phyloP scores from a whole-genome alignment of 2,888 invertebrate species.

The Caenorhabditis sp. region DNA sequence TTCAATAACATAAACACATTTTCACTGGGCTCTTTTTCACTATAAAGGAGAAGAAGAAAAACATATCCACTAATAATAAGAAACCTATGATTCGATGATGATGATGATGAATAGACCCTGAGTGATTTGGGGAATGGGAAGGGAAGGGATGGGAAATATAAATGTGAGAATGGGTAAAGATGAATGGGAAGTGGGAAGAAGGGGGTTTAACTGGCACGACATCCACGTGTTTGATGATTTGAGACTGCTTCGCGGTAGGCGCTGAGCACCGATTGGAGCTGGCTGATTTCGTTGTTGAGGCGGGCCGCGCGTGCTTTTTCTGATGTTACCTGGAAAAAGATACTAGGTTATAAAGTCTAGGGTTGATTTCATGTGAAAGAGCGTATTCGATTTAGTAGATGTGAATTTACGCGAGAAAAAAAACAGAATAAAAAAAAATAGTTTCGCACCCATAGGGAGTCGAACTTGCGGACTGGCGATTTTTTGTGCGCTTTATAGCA shows the following conservation, averaged over 20 bases:
- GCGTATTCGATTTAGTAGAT: too few relatives aligned
- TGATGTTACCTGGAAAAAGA: slow-evolving; percentile 19
- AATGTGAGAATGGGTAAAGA: slow-evolving; percentile 4
- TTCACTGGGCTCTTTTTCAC: too few relatives aligned
- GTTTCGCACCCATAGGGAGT: too few relatives aligned
- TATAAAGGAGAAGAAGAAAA: neutral
- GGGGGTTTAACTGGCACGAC: neutral
- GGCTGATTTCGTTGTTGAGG: slow-evolving; percentile 21
- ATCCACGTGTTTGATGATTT: neutral
- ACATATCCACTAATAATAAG: neutral
- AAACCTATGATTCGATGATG: too few relatives aligned
- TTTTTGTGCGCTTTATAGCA: too few relatives aligned
- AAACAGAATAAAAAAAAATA: too few relatives aligned
- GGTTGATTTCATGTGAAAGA: too few relatives aligned
- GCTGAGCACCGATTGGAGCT: slow-evolving; percentile 6
- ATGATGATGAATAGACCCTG: neutral
- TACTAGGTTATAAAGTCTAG: too few relatives aligned
- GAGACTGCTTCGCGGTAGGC: neutral
- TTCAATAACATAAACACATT: neutral
- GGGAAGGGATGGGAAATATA: slow-evolving; percentile 2
- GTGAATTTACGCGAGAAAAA: too few relatives aligned
- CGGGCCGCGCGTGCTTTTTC: slow-evolving; percentile 21
- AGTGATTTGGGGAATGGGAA: neutral
- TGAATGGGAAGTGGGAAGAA: neutral
- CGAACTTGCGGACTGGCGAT: too few relatives aligned